Base-by-base conservation (phyloP, 2,113 vertebrate genomes). In the Lamprologus speciosus region DNA sequence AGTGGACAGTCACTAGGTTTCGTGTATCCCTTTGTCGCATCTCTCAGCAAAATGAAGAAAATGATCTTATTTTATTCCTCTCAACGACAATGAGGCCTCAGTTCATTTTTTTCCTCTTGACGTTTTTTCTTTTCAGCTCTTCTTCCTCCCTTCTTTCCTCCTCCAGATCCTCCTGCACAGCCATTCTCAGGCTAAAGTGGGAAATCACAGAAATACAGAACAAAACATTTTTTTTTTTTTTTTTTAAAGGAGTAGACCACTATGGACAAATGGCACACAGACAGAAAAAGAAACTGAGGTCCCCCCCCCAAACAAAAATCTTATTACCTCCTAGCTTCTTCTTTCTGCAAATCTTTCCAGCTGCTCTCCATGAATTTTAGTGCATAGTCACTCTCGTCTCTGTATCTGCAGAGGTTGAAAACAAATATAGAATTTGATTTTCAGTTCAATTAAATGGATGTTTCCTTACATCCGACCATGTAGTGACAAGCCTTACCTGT, bases 301-400 rank as follows among this genome's bases (percentile, higher is more conserved):
- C 12, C 14, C 54, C 54, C 47, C 19, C 4, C 0, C 0, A 0
- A 0, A 2, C 3, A 21, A 33, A n/a, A 35, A 2, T 37, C 88
- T 91, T 17, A 9, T 14, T 96, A 99, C 99, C 98, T 99, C 89
- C 97, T 97, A 23, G 98, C 98, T 94, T 99, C 99, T 91, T 99
- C 98, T 82, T 99, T 99, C 93, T 99, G 98, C 89, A 99, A 94
- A 60, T 99, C 99, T 95, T 93, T 97, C 98, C 98, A 99, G 89
- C 97, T 99, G 96, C 98, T 99, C 94, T 99, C 99, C 98, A 99
- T 99, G 50, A 98, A 99, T 91, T 96, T 97, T 92, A 99, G 97
- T 93, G 98, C 98, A 96, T 98, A 99, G 91, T 99, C 99, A 84
- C 99, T 99, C 94, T 99, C 99, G 80, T 99, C 98, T 96, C 95